A percentile compares a stretch with the other conserved stretches of the same genome.
These are phyloP conservation scores for Leiothrix lutea DNA, from an alignment of 2,113 vertebrate genomes.

Conservation along the genomic window DNA sequence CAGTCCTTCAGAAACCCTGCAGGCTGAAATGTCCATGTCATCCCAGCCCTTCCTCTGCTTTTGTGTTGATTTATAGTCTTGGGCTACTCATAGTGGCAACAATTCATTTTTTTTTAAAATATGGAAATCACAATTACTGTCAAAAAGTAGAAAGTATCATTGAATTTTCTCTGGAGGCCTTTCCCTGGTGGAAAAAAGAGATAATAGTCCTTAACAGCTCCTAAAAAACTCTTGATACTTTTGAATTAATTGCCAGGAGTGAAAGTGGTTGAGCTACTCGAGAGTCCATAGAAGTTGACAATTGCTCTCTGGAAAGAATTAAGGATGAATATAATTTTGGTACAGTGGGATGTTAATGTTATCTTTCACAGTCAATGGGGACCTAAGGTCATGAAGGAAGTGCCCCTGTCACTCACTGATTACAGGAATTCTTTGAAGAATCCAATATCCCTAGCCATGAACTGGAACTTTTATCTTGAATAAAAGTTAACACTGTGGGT, in stretches of 20 bases:
- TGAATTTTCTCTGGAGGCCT: neutral
- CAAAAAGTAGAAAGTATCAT: neutral
- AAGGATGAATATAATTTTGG: neutral
- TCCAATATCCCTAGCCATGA: neutral
- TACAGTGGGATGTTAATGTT: neutral
- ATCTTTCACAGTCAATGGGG: neutral
- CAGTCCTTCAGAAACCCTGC: neutral
- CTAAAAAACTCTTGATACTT: neutral
- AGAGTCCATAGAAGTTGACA: neutral
- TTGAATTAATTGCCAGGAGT: neutral
- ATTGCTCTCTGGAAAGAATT: constrained; percentile 3
- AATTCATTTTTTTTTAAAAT: neutral
- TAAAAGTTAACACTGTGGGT: neutral
- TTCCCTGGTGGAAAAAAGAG: neutral
- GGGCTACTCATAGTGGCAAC: neutral
- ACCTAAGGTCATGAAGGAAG: neutral
- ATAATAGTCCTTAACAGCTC: constrained; percentile 11
- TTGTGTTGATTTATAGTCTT: neutral
- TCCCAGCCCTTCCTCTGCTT: neutral
- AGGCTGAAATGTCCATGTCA: neutral
- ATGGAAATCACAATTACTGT: neutral
- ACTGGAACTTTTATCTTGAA: neutral
- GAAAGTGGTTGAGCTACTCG: neutral
- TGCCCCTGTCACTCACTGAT: neutral
- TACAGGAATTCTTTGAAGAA: neutral